Conservation (phyloP, 2,888 invertebrate species). For the Azorinus chamasolen region DNA sequence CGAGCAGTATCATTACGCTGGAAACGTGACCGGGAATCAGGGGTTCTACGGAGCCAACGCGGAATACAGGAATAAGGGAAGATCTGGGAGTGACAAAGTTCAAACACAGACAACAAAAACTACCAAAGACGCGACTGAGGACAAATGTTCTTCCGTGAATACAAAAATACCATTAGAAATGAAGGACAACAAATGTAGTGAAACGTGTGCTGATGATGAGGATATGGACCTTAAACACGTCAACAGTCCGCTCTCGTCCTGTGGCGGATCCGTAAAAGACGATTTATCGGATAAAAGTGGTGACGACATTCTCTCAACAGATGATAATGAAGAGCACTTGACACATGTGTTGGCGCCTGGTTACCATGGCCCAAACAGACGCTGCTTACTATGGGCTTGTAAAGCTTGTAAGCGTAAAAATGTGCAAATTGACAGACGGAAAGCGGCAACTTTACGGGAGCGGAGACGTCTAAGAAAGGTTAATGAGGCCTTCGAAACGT, state of each 20-base stretch:
- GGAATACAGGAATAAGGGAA: slow-evolving; percentile 37
- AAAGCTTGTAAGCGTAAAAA: slow-evolving; percentile 97
- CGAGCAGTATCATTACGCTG: slow-evolving; percentile 70
- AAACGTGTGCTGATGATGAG: slow-evolving; percentile 29
- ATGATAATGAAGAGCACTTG: slow-evolving; percentile 77
- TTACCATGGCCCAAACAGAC: slow-evolving; percentile 87
- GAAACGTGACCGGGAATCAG: slow-evolving; percentile 37
- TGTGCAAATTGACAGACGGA: slow-evolving; percentile 97
- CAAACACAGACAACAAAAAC: slow-evolving; percentile 21
- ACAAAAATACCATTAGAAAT: slow-evolving; percentile 29
- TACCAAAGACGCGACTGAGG: slow-evolving; percentile 44
- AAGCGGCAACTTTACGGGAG: slow-evolving; percentile 98
- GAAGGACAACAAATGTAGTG: slow-evolving; percentile 37
- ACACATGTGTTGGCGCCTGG: slow-evolving; percentile 87
- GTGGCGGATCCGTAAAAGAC: slow-evolving; percentile 66
- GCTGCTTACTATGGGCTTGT: slow-evolving; percentile 98
- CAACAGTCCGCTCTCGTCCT: slow-evolving; percentile 64
- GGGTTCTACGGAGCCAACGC: slow-evolving; percentile 34
- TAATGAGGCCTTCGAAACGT: slow-evolving; percentile 98
- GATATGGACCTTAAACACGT: slow-evolving; percentile 64
- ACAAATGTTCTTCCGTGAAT: slow-evolving; percentile 35
- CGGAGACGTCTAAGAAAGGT: slow-evolving; percentile 97
- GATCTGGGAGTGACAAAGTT: slow-evolving; percentile 21
- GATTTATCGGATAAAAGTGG: slow-evolving; percentile 67
- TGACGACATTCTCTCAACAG: slow-evolving; percentile 69